Conservation (phyloP, 2,888 invertebrate species). For the Amblyjoppa proteus region DNA sequence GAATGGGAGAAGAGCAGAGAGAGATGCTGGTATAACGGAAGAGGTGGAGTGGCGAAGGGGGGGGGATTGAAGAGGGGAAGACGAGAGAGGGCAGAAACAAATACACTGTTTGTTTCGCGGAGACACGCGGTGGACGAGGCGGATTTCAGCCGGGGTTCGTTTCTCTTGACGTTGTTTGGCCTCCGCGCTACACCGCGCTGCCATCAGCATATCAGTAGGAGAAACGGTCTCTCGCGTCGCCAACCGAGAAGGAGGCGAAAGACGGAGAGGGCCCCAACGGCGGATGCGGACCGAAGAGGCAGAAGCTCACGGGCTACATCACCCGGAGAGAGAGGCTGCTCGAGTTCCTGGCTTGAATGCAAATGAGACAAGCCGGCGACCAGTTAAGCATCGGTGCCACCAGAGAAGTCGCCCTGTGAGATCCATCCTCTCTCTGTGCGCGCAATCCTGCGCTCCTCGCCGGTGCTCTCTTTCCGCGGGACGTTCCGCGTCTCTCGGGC, state of each 20-base stretch:
- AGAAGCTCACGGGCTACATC: slow-evolving; percentile 58
- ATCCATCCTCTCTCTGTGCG: slow-evolving; percentile 73
- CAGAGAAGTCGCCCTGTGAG: slow-evolving; percentile 76
- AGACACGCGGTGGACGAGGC: slow-evolving; percentile 53
- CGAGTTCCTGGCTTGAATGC: slow-evolving; percentile 77
- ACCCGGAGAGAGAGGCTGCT: slow-evolving; percentile 63
- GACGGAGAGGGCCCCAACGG: slow-evolving; percentile 25
- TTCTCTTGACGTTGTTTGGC: slow-evolving; percentile 47
- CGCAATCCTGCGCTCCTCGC: not conserved
- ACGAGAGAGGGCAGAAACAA: slow-evolving; percentile 56
- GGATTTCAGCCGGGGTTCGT: slow-evolving; percentile 62
- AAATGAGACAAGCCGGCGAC: slow-evolving; percentile 81
- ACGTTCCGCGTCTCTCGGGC: slow-evolving; percentile 22
- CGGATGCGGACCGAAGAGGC: slow-evolving; percentile 53
- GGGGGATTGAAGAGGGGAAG: not conserved
- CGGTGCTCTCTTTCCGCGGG: slow-evolving; percentile 29
- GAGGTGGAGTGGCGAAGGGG: not conserved
- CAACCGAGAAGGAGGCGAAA: slow-evolving; percentile 41
- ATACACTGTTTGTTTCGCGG: slow-evolving; percentile 65
- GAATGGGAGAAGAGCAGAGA: slow-evolving; percentile 13
- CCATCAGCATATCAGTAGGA: slow-evolving; percentile 63
- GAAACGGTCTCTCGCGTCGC: slow-evolving; percentile 42
- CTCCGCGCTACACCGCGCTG: slow-evolving; percentile 43
- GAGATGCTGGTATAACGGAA: slow-evolving; percentile 44
- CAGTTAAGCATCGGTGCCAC: slow-evolving; percentile 79